Evolutionary conservation across 2,888 invertebrate genomes (phyloP).

Genomic region (Margaritifera margaritifera): DNA sequence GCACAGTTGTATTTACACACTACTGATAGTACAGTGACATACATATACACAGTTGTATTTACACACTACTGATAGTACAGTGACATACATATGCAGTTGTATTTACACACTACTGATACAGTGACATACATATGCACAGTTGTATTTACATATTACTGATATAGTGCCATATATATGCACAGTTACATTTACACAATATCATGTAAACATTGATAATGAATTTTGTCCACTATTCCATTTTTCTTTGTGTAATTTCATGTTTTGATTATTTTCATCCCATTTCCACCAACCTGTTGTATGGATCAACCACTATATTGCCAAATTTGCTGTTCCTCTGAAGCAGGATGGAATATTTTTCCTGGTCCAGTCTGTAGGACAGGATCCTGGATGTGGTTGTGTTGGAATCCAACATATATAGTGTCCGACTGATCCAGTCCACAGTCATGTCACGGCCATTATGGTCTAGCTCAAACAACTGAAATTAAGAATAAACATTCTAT

Average conservation of each 20-base stretch:
- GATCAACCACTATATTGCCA: conserved; percentile 82
- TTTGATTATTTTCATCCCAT: not conserved
- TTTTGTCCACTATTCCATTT: no score
- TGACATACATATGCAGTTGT: no score
- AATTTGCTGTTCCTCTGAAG: conserved; percentile 74
- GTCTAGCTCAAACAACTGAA: conserved; percentile 53
- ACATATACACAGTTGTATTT: no score
- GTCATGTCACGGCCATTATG: conserved; percentile 80
- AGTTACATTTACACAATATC: no score
- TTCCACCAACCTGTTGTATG: conserved; percentile 79
- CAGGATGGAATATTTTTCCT: conserved; percentile 43
- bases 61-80: no score
- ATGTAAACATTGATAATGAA: no score
- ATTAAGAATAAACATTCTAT: not conserved
- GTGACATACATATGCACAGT: no score
- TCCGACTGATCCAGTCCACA: conserved; percentile 90
- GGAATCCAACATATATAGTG: conserved; percentile 86
- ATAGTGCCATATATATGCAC: no score
- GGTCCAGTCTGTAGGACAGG: conserved; percentile 63
- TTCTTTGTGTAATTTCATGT: not conserved
- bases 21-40: no score
- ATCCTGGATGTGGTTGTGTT: conserved; percentile 64
- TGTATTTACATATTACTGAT: no score
- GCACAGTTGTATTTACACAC: no score
- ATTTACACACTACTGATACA: no score